phyloP scores from a whole-genome alignment of 2,113 vertebrate species.

The Riparia riparia region DNA sequence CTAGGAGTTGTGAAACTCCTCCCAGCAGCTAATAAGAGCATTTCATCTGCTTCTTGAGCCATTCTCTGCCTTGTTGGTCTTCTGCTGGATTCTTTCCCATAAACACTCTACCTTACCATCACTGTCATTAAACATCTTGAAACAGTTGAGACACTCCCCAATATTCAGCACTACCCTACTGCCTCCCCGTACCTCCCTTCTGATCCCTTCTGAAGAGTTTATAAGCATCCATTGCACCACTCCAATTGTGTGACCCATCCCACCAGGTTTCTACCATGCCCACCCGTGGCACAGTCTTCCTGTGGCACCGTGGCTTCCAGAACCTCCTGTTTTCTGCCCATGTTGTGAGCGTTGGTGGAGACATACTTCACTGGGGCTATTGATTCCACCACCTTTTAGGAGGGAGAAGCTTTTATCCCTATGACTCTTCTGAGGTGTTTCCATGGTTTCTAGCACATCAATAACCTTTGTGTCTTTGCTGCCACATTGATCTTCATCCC shows the following conservation, averaged over 20 bases:
- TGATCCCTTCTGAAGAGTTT: background rate
- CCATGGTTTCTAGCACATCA: background rate
- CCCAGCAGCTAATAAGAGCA: background rate
- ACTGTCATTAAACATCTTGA: background rate
- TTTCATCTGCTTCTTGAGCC: background rate
- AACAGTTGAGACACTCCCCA: background rate
- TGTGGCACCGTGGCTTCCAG: fast-evolving
- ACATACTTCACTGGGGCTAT: too few relatives aligned
- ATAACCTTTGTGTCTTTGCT: background rate
- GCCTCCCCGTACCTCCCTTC: background rate
- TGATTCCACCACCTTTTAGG: too few relatives aligned
- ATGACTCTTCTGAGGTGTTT: fast-evolving
- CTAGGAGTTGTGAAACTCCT: background rate
- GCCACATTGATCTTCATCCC: background rate
- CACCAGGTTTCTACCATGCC: fast-evolving
- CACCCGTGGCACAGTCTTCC: too few relatives aligned
- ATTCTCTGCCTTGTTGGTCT: background rate
- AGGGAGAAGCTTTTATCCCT: background rate
- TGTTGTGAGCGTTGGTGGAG: fast-evolving
- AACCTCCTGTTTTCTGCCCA: background rate
- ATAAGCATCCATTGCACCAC: background rate
- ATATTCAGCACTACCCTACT: background rate
- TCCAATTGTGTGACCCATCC: background rate
- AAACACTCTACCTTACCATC: background rate
- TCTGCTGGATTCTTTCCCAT: background rate